Evolutionary conservation across 2,888 invertebrate species (phyloP).

Genomic region (Ophion obscuratus): DNA sequence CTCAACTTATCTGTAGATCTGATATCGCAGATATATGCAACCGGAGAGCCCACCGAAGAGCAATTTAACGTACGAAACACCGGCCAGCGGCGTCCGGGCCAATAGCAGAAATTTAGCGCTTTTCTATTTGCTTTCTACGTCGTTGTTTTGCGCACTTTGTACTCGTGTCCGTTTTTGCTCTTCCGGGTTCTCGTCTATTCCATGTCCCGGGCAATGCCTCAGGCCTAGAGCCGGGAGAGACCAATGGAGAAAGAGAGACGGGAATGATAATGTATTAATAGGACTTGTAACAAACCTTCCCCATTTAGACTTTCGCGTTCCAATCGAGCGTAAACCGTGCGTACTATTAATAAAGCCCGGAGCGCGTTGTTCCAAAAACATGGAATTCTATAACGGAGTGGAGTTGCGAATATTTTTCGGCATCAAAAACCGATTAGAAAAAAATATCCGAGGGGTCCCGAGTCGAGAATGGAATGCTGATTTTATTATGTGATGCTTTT

Average conservation of each 20-base stretch:
- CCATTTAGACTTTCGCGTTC: conserved; percentile 56
- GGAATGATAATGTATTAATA: conserved; percentile 65
- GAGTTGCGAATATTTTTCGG: not conserved
- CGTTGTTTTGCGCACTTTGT: conserved; percentile 34
- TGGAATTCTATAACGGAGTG: conserved; percentile 43
- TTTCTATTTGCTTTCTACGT: conserved; percentile 58
- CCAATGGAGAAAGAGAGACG: conserved; percentile 16
- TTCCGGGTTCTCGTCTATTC: conserved; percentile 62
- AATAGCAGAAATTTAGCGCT: conserved; percentile 49
- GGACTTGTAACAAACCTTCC: conserved; percentile 64
- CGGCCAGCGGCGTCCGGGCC: conserved; percentile 50
- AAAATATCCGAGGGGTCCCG: not conserved
- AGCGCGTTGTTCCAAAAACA: conserved; percentile 41
- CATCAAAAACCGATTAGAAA: not conserved
- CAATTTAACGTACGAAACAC: conserved; percentile 45
- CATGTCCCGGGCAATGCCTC: conserved; percentile 65
- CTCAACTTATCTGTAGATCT: conserved; percentile 4
- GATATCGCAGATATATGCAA: conserved; percentile 25
- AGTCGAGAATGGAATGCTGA: too few species aligned
- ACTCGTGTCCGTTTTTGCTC: conserved; percentile 35
- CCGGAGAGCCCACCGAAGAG: conserved; percentile 23
- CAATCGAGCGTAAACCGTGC: conserved; percentile 42
- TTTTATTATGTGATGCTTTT: too few species aligned
- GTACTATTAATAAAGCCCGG: conserved; percentile 52
- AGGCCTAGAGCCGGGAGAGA: conserved; percentile 40